Percentiles rank a stretch among this genome's conserved stretches.
Conservation (phyloP, 2,888 invertebrate genomes). For the Tryphoninae sp. region DNA sequence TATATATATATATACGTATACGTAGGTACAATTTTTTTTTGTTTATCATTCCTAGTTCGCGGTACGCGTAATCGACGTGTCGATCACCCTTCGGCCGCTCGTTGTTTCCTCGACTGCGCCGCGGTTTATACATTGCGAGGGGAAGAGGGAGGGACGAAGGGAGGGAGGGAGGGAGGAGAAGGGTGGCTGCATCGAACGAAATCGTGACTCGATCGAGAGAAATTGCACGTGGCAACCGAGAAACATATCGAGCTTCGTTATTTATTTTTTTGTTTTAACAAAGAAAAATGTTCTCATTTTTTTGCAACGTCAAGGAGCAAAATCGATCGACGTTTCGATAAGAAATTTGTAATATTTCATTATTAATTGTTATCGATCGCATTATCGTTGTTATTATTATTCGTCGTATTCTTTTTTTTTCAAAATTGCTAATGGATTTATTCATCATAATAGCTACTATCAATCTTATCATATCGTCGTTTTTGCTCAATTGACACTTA, state of each 20-base stretch:
- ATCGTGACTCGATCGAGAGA: conserved; percentile 51
- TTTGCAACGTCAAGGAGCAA: not conserved
- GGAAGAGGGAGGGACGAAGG: too few relatives aligned
- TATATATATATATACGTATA: not conserved
- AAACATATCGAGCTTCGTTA: conserved; percentile 3
- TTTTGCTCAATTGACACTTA: too few relatives aligned
- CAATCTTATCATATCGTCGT: too few relatives aligned
- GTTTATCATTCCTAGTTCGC: conserved; percentile 21
- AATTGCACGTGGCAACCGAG: conserved; percentile 24
- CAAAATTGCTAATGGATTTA: not conserved
- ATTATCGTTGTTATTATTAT: not conserved
- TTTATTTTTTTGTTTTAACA: not conserved
- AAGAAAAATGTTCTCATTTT: not conserved
- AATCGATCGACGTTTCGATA: not conserved
- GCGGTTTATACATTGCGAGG: not conserved
- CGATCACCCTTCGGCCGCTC: conserved; percentile 59
- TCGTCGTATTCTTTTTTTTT: not conserved
- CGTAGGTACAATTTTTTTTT: conserved; percentile 23
- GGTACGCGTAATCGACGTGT: conserved; percentile 63
- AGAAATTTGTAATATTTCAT: not conserved
- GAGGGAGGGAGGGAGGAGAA: not conserved
- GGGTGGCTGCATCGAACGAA: conserved; percentile 16
- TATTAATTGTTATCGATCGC: not conserved
- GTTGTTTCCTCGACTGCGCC: conserved; percentile 21
- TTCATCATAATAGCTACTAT: too few relatives aligned